phyloP scores from a whole-genome alignment of 2,888 invertebrate species.

The Melinaea menophilus region DNA sequence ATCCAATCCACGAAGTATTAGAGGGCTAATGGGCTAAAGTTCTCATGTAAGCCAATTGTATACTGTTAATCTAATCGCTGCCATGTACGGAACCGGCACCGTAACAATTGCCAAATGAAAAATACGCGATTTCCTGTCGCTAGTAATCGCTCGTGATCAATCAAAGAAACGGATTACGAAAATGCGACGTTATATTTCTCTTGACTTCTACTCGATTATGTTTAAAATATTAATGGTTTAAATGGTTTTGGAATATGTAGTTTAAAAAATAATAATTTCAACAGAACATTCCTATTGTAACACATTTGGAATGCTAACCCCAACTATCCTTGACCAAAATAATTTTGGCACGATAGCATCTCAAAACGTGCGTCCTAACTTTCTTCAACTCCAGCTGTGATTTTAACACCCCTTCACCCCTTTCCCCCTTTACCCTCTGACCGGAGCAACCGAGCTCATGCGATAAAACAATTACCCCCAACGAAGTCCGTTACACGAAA shows the following conservation, averaged over 20 bases:
- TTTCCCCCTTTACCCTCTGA: conserved; percentile 37
- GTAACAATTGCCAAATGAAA: conserved; percentile 74
- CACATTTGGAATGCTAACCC: conserved; percentile 39
- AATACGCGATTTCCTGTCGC: conserved; percentile 72
- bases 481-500: conserved; percentile 57
- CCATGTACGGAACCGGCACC: conserved; percentile 62
- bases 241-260: not conserved
- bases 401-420: conserved; percentile 26
- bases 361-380: conserved; percentile 48
- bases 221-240: too few species aligned
- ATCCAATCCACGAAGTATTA: conserved; percentile 59
- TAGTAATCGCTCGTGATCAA: conserved; percentile 72
- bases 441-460: conserved; percentile 64
- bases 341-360: conserved; percentile 66
- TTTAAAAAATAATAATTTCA: not conserved
- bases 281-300: not conserved
- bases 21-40: conserved; percentile 42
- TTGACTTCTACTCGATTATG: too few species aligned
- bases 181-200: not conserved
- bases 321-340: conserved; percentile 66
- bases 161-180: conserved; percentile 47
- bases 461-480: conserved; percentile 76
- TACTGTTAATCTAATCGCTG: conserved; percentile 72
- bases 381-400: conserved; percentile 52
- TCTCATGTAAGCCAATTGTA: conserved; percentile 73